Evolutionary conservation across 2,113 vertebrate genomes (phyloP).

Genomic region (Petromus typicus): DNA sequence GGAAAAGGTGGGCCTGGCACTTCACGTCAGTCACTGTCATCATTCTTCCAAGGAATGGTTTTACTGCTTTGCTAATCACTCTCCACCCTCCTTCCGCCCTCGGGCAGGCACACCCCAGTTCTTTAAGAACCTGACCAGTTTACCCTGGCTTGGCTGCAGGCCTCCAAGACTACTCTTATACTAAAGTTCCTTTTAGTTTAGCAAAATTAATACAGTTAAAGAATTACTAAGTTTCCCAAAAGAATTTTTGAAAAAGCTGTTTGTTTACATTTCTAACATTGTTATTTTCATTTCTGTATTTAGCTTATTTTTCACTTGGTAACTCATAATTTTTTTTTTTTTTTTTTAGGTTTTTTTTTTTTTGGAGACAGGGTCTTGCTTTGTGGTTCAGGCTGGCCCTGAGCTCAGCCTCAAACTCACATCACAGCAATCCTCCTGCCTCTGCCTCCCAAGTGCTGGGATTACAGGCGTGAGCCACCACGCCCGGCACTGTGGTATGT

Average conservation of each 20-base stretch:
- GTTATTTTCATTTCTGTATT: conserved; percentile 15
- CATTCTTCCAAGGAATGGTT: not conserved
- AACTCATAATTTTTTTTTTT: no score
- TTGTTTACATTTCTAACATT: not conserved
- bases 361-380: not conserved
- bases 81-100: not conserved
- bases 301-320: conserved; percentile 31
- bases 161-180: conserved; percentile 2
- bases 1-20: not conserved
- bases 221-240: conserved; percentile 24
- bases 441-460: no score
- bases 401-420: no score
- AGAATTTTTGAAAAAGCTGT: conserved; percentile 27
- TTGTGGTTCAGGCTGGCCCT: no score
- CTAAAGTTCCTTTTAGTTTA: conserved; percentile 40
- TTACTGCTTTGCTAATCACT: not conserved
- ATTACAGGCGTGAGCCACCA: no score
- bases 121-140: conserved; percentile 44
- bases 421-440: no score
- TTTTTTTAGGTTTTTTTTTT: no score
- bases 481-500: no score
- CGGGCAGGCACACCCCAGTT: not conserved
- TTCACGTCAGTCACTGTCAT: not conserved
- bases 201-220: conserved; percentile 52
- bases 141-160: not conserved